A percentile compares a stretch with the other conserved stretches of the same genome.
Evolutionary conservation across 2,113 vertebrate species (phyloP).

Genomic region (Solenodon paradoxus): DNA sequence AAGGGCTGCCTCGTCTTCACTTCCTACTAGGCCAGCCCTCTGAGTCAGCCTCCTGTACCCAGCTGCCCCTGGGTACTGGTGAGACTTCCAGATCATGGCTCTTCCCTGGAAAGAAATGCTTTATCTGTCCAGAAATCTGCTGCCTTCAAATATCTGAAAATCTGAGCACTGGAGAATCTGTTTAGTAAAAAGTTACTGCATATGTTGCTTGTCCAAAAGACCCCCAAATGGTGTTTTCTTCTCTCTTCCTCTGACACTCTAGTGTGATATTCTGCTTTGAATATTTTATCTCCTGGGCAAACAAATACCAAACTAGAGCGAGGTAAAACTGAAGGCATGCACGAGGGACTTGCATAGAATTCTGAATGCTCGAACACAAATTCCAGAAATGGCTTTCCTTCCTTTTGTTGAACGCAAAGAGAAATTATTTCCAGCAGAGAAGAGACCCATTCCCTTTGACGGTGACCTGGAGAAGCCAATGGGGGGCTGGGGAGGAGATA

Average conservation of each 20-base stretch:
- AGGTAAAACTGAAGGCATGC: not conserved
- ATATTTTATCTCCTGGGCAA: conserved; percentile 17
- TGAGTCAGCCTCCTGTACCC: not conserved
- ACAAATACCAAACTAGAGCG: not conserved
- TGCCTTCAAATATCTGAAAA: conserved; percentile 9
- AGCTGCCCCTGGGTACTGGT: not conserved
- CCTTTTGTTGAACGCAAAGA: not conserved
- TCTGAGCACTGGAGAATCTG: not conserved
- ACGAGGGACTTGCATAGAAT: not conserved
- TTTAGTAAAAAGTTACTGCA: not conserved
- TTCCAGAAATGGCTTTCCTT: not conserved
- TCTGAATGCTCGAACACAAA: not conserved
- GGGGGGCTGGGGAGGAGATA: not conserved
- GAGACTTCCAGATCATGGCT: not conserved
- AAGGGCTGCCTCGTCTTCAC: not conserved
- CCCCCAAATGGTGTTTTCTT: not conserved
- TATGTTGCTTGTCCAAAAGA: not conserved
- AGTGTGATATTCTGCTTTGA: conserved; percentile 30
- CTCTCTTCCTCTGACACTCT: not conserved
- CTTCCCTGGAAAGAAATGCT: not conserved
- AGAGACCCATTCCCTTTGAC: not conserved
- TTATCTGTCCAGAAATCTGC: not conserved
- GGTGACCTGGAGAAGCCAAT: not conserved
- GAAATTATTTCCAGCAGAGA: conserved; percentile 12
- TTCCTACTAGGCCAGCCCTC: not conserved